Evolutionary conservation across 2,888 invertebrate species (phyloP).

Genomic region (Leucozona laternaria): DNA sequence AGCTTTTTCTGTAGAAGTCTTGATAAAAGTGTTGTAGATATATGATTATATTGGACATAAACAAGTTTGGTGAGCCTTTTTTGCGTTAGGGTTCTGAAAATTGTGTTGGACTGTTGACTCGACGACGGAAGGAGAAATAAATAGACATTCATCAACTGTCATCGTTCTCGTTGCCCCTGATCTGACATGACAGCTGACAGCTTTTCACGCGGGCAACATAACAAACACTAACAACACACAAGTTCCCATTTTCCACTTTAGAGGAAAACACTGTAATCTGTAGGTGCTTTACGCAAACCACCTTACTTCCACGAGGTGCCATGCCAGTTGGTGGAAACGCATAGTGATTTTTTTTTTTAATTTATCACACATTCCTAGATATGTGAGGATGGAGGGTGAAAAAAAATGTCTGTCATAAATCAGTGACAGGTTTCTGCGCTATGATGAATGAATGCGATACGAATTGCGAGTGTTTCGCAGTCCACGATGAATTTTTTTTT

Average conservation of each 20-base stretch:
- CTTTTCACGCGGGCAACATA: not conserved
- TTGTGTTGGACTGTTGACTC: slow-evolving; percentile 16
- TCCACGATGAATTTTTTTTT: slow-evolving; percentile 41
- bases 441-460: slow-evolving; percentile 69
- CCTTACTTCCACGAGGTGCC: not conserved
- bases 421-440: slow-evolving; percentile 69
- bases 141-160: slow-evolving; percentile 70
- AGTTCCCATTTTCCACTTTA: slow-evolving; percentile 30
- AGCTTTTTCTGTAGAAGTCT: slow-evolving; percentile 30
- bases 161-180: slow-evolving; percentile 35
- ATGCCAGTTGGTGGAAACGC: slow-evolving; percentile 9
- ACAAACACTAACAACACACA: slow-evolving; percentile 1
- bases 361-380: slow-evolving; percentile 49
- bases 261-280: not conserved
- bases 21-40: not conserved
- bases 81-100: slow-evolving; percentile 15
- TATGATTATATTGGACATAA: not conserved
- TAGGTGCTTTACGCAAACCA: slow-evolving; percentile 21
- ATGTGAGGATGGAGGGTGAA: slow-evolving; percentile 49
- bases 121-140: slow-evolving; percentile 44
- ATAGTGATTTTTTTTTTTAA: slow-evolving; percentile 36
- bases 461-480: slow-evolving; percentile 48
- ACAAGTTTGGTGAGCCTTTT: not conserved
- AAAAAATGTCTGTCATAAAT: slow-evolving; percentile 73
- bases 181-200: slow-evolving; percentile 59